Evolutionary conservation across 2,888 invertebrate genomes (phyloP).

Genomic region (Lacanobia oleracea): DNA sequence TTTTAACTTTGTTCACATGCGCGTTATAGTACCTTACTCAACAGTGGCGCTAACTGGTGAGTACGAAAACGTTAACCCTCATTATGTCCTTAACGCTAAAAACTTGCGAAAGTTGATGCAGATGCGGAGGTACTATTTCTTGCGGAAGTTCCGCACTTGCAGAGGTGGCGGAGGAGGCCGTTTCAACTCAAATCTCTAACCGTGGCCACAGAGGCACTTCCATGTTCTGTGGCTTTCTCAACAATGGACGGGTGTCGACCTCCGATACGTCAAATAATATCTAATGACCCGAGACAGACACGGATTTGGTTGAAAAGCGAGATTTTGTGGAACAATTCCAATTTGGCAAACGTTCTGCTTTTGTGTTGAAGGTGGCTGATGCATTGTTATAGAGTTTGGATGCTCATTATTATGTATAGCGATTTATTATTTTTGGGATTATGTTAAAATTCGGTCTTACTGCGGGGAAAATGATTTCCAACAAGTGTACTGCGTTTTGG

Average conservation of each 20-base stretch:
- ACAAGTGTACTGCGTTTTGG: not conserved
- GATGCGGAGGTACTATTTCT: no score
- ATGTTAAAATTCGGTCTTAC: not conserved
- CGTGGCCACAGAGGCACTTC: not conserved
- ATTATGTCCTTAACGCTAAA: no score
- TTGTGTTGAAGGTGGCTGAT: constrained; percentile 13
- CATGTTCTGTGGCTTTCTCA: not conserved
- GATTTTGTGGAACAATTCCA: constrained; percentile 60
- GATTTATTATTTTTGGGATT: constrained; percentile 24
- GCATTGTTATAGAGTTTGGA: constrained; percentile 9
- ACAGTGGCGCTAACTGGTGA: no score
- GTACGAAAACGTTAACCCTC: no score
- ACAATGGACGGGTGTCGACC: constrained; percentile 50
- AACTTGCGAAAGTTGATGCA: no score
- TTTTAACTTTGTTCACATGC: no score
- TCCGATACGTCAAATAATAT: constrained; percentile 51
- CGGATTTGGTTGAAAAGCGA: constrained; percentile 50
- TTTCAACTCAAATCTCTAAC: no score
- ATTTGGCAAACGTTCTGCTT: constrained; percentile 47
- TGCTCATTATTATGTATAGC: constrained; percentile 31
- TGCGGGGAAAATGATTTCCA: not conserved
- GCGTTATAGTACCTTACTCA: no score
- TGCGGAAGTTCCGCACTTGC: no score
- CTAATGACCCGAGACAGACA: constrained; percentile 57
- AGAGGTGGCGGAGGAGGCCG: no score